Evolutionary conservation across 2,888 invertebrate genomes (phyloP), one percentile per base, ranked within the genome.

Genomic region (Lamellibrachia satsuma): DNA sequence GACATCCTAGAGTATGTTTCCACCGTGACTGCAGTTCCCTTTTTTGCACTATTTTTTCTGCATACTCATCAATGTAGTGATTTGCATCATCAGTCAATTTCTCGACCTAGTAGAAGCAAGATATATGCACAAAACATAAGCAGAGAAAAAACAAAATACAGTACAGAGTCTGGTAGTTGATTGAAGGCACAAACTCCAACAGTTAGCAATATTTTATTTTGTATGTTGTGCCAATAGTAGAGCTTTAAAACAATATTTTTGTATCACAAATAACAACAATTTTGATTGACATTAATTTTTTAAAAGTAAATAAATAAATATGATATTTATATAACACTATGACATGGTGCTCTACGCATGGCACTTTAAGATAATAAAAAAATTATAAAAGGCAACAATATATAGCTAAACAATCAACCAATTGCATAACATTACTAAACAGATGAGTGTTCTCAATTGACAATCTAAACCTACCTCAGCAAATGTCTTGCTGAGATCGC

Each of bases 1-100:
- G 75, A 75, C 75, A 75, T 22, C 75, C 75, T n/a, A 75, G 75
- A 6, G 75, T 75, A 22, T 6, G 15, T 15, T 75, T 75, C 75
- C 75, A 75, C 75, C 75, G 22, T 3, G 75, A 6, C 22, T 75
- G 22, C 75, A 75, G 75, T 75, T 22, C 75, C n/a, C 75, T 75
- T 75, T 75, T 75, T 15, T 11, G 15, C 75, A 75, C 75, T 22
- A 75, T 75, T 75, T 75, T 75, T 6, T 75, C 75, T 22, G n/a
- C 75, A n/a, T 75, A 75, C 22, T 75, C 75, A 22, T 75, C 75
- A n/a, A 75, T 75, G 75, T 75, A 75, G 75, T 75, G 75, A 75
- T 75, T 75, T 75, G 75, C 75, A 4, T 75, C 75, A 1, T 15
- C 15, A 3, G 75, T 6, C 75, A 75, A 6, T 6, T 15, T 22